Evolutionary conservation across 2,113 vertebrate species (phyloP).

Genomic region (Lutjanus erythropterus): DNA sequence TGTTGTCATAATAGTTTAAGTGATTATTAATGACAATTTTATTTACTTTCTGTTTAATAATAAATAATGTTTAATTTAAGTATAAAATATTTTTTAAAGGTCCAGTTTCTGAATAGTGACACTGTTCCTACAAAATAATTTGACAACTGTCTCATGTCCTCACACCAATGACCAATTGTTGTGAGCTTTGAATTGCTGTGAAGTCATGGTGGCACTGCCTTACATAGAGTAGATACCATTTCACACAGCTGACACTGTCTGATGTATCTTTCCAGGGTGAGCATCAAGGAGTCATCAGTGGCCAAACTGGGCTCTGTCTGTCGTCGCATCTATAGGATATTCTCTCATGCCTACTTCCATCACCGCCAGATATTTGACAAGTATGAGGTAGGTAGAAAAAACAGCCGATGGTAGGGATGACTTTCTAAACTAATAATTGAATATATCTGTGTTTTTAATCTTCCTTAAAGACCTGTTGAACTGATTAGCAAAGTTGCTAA

Average conservation of each 20-base stretch:
- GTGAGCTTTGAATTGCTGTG: neutral
- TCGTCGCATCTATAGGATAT: slow-evolving; percentile 99
- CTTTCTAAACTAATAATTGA: neutral
- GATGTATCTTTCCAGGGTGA: slow-evolving; percentile 88
- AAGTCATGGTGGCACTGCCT: neutral
- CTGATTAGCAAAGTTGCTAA: neutral
- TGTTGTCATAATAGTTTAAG: too few species aligned
- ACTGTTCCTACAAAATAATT: too few species aligned
- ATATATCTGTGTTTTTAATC: neutral
- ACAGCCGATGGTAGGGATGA: too few species aligned
- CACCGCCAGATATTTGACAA: slow-evolving; percentile 99
- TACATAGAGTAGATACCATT: neutral
- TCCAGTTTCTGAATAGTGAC: too few species aligned
- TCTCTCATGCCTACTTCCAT: slow-evolving; percentile 99
- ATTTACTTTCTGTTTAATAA: too few species aligned
- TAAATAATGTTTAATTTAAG: too few species aligned
- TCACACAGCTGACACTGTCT: neutral
- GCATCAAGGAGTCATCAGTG: slow-evolving; percentile 99
- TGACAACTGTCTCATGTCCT: too few species aligned
- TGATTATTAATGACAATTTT: too few species aligned
- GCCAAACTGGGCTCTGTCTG: slow-evolving; percentile 99
- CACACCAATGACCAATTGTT: too few species aligned
- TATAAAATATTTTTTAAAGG: too few species aligned
- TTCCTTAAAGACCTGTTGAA: neutral
- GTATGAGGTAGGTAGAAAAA: slow-evolving; percentile 91